Evolutionary conservation across 2,797 vertebrate species (phyloP), one percentile per base, ranked within the genome.

Genomic region (Acipenser transmontanus): DNA sequence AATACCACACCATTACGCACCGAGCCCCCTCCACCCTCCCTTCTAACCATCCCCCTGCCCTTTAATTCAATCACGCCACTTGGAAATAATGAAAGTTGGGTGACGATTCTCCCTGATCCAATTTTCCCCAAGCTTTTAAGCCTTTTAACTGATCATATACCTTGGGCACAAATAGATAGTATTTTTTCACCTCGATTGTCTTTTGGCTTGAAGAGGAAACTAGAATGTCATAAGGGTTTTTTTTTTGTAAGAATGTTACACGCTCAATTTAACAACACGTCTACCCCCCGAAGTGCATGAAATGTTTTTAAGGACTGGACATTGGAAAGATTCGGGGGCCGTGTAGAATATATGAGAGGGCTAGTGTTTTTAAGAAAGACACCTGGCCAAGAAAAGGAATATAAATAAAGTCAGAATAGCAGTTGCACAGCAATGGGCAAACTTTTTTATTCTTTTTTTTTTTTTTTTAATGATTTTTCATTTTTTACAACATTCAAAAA

Each of bases 71-170:
- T 98, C 95, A 95, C 91, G 91, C 93, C 95, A 94, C 95, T 97
- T 96, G 95, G 94, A 98, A 97, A 98, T 96, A 98, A 98, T 95
- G 95, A 97, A 98, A 97, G 95, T 96, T 97, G 97, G 97, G 96
- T 98, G 97, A 98, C 95, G 95, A 98, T 99, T 98, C 93, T 94
- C 97, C 94, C 94, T 97, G 94, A 99, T 99, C 94, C 95, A 96
- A 98, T 98, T 98, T 97, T 88, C 91, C 88, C 86, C 87, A 87
- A 93, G 94, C 95, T 97, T 97, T 96, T 95, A 98, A 93, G 93
- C 93, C 94, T 95, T 96, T 96, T 94, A 97, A 95, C 93, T 91
- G 92, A 90, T 92, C 94, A 91, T 93, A 93, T 94, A 96, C 93
- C 94, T 94, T 91, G 92, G 93, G 92, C 92, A 93, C 92, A 93